Evolutionary conservation across 2,797 vertebrate species (phyloP).

Genomic region (Malurus splendens): DNA sequence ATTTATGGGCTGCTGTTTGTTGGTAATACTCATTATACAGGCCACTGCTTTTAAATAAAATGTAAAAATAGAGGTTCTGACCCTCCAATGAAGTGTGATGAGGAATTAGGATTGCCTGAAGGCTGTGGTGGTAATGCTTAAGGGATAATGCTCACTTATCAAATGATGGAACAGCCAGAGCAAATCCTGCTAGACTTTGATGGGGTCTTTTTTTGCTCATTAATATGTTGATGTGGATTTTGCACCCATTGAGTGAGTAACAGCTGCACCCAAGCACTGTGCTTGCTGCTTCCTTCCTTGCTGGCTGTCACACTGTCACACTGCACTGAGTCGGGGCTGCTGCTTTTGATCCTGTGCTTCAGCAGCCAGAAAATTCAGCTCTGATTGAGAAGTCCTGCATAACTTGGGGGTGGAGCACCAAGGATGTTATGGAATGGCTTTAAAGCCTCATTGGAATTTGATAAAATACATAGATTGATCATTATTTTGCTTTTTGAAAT

Average conservation of each 20-base stretch:
- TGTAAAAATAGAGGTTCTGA: slow-evolving; percentile 39
- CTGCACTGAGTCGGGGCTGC: neutral
- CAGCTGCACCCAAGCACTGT: rapidly evolving
- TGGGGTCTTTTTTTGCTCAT: neutral
- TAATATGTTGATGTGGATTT: slow-evolving; percentile 34
- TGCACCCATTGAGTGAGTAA: neutral
- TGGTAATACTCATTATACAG: slow-evolving; percentile 24
- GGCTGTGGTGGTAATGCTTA: neutral
- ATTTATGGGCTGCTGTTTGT: slow-evolving; percentile 27
- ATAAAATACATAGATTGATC: neutral
- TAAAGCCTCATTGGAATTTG: neutral
- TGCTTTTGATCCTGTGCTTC: neutral
- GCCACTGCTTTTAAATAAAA: slow-evolving; percentile 36
- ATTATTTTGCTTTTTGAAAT: neutral
- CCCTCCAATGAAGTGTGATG: neutral
- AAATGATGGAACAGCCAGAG: slow-evolving; percentile 17
- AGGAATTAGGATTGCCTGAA: slow-evolving; percentile 22
- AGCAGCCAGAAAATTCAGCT: neutral
- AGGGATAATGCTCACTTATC: slow-evolving; percentile 33
- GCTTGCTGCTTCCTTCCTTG: neutral
- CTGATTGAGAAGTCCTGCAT: neutral
- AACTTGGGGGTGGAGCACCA: neutral
- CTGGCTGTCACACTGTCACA: neutral
- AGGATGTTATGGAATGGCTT: neutral
- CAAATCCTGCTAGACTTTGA: slow-evolving; percentile 24